Conservation (phyloP, 1,140 invertebrate species). For the Octopus sinensis region DNA sequence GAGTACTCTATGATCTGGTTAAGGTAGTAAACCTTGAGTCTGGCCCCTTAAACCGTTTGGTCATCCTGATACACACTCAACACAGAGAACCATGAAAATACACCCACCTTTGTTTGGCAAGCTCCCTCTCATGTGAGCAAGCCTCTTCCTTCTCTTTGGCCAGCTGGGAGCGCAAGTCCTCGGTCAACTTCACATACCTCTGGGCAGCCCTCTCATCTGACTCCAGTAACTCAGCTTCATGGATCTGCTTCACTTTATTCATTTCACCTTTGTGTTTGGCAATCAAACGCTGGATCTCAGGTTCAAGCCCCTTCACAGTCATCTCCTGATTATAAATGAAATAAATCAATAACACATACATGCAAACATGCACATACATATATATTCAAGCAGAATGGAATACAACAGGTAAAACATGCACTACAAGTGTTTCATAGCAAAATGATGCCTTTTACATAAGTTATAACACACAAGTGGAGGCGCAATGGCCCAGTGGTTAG, state of each 20-base stretch:
- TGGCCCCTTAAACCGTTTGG: too few species aligned
- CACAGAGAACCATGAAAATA: neutral
- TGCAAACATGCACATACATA: too few species aligned
- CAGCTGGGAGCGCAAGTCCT: constrained; percentile 56
- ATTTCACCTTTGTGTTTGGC: constrained; percentile 58
- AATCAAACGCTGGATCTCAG: constrained; percentile 58
- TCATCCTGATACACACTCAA: too few species aligned
- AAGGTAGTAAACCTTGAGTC: too few species aligned
- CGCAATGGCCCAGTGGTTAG: too few species aligned
- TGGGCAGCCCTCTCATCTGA: constrained; percentile 50
- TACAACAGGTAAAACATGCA: too few species aligned
- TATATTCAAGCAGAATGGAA: too few species aligned
- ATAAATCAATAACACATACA: too few species aligned
- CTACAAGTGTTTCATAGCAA: too few species aligned
- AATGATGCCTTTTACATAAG: too few species aligned
- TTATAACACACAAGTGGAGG: too few species aligned
- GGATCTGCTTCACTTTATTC: constrained; percentile 55
- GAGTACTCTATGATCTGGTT: too few species aligned
- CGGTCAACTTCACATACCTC: constrained; percentile 56
- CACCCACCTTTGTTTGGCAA: constrained; percentile 50
- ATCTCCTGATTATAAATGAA: constrained; percentile 46
- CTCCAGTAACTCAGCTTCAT: constrained; percentile 55
- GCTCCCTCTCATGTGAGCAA: constrained; percentile 51
- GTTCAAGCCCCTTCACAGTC: constrained; percentile 59
- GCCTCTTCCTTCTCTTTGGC: constrained; percentile 56